phyloP scores from a whole-genome alignment of 1,140 invertebrate genomes.

The Drosophila bifasciata region DNA sequence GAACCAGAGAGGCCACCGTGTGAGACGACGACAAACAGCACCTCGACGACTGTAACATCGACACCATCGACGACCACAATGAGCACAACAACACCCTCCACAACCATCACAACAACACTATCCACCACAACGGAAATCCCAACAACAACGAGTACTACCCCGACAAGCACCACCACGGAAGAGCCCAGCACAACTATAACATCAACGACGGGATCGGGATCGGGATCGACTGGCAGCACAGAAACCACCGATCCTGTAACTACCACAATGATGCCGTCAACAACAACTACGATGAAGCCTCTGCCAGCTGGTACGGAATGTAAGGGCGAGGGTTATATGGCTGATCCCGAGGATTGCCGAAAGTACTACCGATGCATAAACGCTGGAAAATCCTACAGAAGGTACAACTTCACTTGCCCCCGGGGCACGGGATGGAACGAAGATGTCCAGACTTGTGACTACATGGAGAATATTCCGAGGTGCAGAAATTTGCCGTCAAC shows the following conservation, averaged over 20 bases:
- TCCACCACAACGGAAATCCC: slow-evolving; percentile 17
- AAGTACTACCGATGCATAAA: slow-evolving; percentile 88
- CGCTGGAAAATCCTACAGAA: slow-evolving; percentile 85
- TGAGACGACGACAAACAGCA: slow-evolving; percentile 39
- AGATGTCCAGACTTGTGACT: slow-evolving; percentile 75
- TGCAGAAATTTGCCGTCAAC: slow-evolving; percentile 33
- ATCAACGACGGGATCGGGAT: background rate
- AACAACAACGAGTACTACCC: background rate
- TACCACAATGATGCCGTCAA: slow-evolving; percentile 4
- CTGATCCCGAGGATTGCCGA: slow-evolving; percentile 86
- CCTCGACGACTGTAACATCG: slow-evolving; percentile 13
- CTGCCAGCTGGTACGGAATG: slow-evolving; percentile 64
- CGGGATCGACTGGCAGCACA: slow-evolving; percentile 11
- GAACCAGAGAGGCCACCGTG: slow-evolving; percentile 58
- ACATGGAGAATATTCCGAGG: slow-evolving; percentile 49
- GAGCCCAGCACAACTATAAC: slow-evolving; percentile 18
- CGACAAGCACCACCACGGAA: slow-evolving; percentile 22
- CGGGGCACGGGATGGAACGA: slow-evolving; percentile 88
- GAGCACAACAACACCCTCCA: background rate
- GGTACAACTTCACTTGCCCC: slow-evolving; percentile 87
- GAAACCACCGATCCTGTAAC: slow-evolving; percentile 9
- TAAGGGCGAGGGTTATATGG: slow-evolving; percentile 86
- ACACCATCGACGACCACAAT: slow-evolving; percentile 7
- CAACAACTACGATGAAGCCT: slow-evolving; percentile 48
- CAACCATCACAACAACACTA: slow-evolving; percentile 5